phyloP scores from a whole-genome alignment of 2,797 vertebrate genomes.

The Alauda arvensis region DNA sequence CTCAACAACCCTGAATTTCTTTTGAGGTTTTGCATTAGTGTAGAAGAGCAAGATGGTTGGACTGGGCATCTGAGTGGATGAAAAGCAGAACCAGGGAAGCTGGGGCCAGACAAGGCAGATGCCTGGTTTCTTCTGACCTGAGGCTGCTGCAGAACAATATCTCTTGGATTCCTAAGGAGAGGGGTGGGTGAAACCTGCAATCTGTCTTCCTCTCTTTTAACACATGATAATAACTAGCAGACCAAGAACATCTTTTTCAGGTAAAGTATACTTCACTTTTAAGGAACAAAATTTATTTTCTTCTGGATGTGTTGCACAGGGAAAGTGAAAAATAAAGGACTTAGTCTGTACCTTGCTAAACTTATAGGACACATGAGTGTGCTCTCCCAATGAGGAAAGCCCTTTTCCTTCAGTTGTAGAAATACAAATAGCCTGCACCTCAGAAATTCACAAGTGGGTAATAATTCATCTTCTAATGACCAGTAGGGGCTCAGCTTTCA shows the following conservation, averaged over 20 bases:
- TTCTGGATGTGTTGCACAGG: neutral
- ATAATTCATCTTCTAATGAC: neutral
- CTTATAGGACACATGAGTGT: neutral
- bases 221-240: neutral
- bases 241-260: neutral
- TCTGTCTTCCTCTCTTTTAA: neutral
- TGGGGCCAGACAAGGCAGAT: neutral
- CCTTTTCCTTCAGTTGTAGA: neutral
- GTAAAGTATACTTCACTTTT: neutral
- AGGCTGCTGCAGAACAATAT: neutral
- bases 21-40: neutral
- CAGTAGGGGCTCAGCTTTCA: neutral
- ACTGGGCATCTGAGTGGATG: neutral
- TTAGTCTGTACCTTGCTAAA: neutral
- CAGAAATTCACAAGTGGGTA: neutral
- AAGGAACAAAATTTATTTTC: neutral
- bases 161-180: neutral
- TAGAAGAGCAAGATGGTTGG: neutral
- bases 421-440: neutral
- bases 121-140: neutral
- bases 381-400: neutral
- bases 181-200: neutral
- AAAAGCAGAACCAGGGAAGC: neutral
- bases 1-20: neutral
- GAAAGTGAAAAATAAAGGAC: neutral